Conservation (phyloP, 2,113 vertebrate species). For the Phocoena phocoena region DNA sequence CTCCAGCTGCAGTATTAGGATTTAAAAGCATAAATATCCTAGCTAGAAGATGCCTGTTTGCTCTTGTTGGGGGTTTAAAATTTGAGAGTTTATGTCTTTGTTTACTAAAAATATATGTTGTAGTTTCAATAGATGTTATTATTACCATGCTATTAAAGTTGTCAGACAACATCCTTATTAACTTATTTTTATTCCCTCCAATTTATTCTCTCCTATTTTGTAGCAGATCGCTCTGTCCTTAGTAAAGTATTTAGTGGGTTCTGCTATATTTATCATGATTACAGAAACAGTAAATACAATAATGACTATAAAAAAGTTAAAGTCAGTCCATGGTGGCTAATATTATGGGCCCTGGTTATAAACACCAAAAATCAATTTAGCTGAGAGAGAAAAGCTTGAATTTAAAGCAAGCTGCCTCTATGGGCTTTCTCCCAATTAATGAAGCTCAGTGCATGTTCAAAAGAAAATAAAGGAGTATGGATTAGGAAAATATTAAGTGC, state of each 20-base stretch:
- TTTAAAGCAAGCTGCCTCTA: not conserved
- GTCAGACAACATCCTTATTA: not conserved
- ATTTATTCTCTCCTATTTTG: not conserved
- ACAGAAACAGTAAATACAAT: not conserved
- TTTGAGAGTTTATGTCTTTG: not conserved
- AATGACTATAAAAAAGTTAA: not conserved
- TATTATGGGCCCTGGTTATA: not conserved
- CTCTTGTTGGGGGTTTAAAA: not conserved
- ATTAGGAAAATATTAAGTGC: not conserved
- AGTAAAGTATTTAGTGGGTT: not conserved
- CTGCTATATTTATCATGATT: constrained; percentile 34
- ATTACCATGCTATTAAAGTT: not conserved
- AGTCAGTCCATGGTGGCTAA: not conserved
- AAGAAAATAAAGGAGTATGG: not conserved
- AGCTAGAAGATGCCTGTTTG: not conserved
- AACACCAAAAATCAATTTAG: constrained; percentile 12
- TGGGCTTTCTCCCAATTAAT: not conserved
- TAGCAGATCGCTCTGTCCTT: not conserved
- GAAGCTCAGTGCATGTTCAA: not conserved
- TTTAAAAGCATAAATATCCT: not conserved
- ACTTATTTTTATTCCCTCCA: not conserved
- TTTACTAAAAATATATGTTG: not conserved
- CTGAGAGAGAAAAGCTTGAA: not conserved
- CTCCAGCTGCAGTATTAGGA: not conserved
- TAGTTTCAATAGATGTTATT: not conserved